Conservation (phyloP, 2,888 invertebrate genomes). For the Blastobasis lacticolella region DNA sequence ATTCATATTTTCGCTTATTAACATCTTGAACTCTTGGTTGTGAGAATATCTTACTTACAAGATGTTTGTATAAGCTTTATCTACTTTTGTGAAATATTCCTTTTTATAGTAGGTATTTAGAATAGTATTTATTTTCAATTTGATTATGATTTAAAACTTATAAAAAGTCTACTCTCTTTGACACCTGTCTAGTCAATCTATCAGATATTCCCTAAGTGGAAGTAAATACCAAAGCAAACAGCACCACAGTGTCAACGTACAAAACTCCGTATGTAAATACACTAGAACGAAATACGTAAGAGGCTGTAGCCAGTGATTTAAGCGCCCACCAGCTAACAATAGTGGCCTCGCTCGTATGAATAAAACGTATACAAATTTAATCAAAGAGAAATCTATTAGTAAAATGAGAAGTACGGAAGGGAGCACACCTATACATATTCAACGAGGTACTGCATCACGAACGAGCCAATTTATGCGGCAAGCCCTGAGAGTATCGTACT, state of each 20-base stretch:
- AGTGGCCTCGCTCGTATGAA: conserved; percentile 61
- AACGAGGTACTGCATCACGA: conserved; percentile 73
- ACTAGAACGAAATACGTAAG: conserved; percentile 22
- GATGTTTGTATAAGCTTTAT: no score
- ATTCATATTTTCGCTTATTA: no score
- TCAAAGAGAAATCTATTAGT: conserved; percentile 75
- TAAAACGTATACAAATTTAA: conserved; percentile 74
- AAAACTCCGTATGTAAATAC: conserved; percentile 3
- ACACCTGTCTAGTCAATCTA: no score
- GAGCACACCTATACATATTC: conserved; percentile 73
- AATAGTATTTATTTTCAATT: no score
- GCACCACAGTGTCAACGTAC: not conserved
- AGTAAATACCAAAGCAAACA: no score
- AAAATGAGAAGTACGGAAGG: conserved; percentile 75
- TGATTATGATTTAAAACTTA: no score
- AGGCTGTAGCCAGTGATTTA: conserved; percentile 52
- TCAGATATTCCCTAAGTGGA: no score
- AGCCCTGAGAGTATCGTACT: conserved; percentile 67
- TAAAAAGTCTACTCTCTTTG: no score
- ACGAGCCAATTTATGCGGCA: conserved; percentile 69
- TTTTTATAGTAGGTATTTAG: no score
- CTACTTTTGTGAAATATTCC: no score
- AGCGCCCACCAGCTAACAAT: conserved; percentile 56
- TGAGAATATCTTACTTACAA: no score
- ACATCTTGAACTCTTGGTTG: no score